phyloP scores from a whole-genome alignment of 2,888 invertebrate species.

The Macroteleia sp. region DNA sequence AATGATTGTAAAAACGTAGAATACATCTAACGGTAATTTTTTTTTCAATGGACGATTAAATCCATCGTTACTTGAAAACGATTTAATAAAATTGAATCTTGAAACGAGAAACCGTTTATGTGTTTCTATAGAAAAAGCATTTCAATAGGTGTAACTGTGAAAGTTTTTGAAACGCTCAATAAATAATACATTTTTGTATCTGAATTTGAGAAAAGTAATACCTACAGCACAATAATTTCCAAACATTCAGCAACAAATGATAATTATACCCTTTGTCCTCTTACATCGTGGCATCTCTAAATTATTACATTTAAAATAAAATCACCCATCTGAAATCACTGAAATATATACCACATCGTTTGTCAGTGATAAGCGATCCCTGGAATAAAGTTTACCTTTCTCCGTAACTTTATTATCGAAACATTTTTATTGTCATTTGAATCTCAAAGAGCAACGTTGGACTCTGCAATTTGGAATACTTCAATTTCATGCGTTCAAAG shows the following conservation, averaged over 20 bases:
- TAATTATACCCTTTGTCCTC: constrained; percentile 13
- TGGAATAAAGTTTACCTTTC: constrained; percentile 22
- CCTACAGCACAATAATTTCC: constrained; percentile 30
- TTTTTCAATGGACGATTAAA: constrained; percentile 21
- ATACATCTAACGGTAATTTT: constrained; percentile 9
- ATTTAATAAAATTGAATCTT: constrained; percentile 30
- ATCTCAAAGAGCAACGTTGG: constrained; percentile 20
- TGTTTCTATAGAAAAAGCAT: constrained; percentile 13
- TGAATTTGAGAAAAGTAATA: constrained; percentile 28
- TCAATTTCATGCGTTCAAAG: constrained; percentile 36
- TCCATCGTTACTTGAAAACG: constrained; percentile 21
- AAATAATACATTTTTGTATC: constrained; percentile 39
- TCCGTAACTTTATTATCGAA: constrained; percentile 11
- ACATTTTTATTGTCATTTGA: constrained; percentile 42
- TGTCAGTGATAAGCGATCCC: constrained; percentile 22
- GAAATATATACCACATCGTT: constrained; percentile 5
- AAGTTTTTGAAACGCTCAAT: constrained; percentile 28
- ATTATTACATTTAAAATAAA: constrained; percentile 28
- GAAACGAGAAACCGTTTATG: constrained; percentile 29
- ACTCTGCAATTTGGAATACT: constrained; percentile 51
- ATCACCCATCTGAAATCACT: neutral
- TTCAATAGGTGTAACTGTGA: constrained; percentile 36
- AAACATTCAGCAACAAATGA: constrained; percentile 15
- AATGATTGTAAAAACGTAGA: neutral
- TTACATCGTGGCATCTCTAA: neutral